Base-by-base conservation (phyloP, 2,797 vertebrate species). In the Danionella dracula region DNA sequence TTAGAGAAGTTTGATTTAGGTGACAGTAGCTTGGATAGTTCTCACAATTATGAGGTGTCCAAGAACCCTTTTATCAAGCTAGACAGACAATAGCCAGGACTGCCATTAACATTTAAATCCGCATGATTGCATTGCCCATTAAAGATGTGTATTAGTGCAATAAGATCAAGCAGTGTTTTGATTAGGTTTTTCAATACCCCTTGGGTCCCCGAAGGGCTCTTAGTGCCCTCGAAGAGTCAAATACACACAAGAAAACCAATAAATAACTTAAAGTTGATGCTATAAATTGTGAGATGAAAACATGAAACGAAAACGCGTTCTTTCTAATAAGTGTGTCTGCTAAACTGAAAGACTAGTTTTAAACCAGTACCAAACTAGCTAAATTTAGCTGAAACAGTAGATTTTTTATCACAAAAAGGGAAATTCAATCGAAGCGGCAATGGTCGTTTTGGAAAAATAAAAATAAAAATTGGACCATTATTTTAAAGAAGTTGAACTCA, bases 71-170 rank as follows among this genome's bases (percentile, higher is more conserved):
- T 79, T 59, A 78, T 79, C 72, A 77, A 57, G 65, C 50, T 34
- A n/a, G 46, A 65, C 67, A 66, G 64, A 74, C 58, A 70, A 75
- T 59, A 53, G 48, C 53, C 8, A 23, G 41, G 58, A 78, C 82
- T 84, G 74, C 63, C 70, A 88, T 88, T 83, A 78, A 70, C 81
- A 73, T 72, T 61, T 54, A 68, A 82, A 82, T 81, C 68, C 73
- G 78, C 78, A 69, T 64, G 66, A 56, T 53, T 10, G 64, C 20
- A 66, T 69, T 80, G 77, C 80, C 78, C 66, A 74, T 67, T 72
- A 58, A 76, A 71, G 80, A 84, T 83, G 77, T 83, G 81, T 81
- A 87, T 88, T 86, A 81, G 79, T 42, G 45, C 27, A 55, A 51
- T 34, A 55, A 45, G 45, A 48, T 49, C 27, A 35, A 6, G 29